Base-by-base conservation (phyloP, 2,113 vertebrate genomes). In the Pituophis catenifer region DNA sequence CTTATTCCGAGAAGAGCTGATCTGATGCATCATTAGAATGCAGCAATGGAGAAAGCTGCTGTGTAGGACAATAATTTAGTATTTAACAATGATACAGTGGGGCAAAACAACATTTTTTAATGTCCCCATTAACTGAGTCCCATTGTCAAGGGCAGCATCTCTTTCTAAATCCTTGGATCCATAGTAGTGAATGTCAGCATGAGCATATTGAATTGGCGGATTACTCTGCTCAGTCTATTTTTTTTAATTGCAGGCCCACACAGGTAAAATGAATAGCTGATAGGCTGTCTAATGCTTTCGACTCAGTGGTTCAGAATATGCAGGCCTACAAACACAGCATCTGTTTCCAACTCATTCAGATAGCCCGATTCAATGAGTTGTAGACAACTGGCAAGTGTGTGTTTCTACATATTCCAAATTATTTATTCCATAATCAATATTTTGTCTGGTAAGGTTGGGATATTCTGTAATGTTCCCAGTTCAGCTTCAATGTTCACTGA, bases 401-500 rank as follows among this genome's bases (percentile, higher is more conserved):
- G 17, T 21, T 44, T 44, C 75, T 17, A 81, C 8, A 21, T 81
- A 21, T 81, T 81, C 33, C 33, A 81, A 1, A 81, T 44, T 81
- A 44, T 44, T 81, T 81, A 21, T 81, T 81, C 33, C 75, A 44
- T 23, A 44, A 21, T 81, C 70, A 81, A 19, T 81, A 17, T 21
- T 44, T 44, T 44, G 33, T 23, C 17, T 81, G 75, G 33, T 44
- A 44, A 81, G 0, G 1, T 0, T 33, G 58, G 65, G 57, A 53
- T 9, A 24, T 44, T 81, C 75, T 44, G 33, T 44, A 44, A 44
- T 44, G 75, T 38, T 81, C 33, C 75, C 33, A 81, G 0, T 57
- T 65, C 2, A 13, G 0, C 11, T 12, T 7, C 3, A n/a, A 9
- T 54, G 70, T 8, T 75, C 5, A 0, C 57, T 26, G 17, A 59